Base-by-base conservation (phyloP, 92 coral and sea anemone genomes). In the Phenganax subtilis region DNA sequence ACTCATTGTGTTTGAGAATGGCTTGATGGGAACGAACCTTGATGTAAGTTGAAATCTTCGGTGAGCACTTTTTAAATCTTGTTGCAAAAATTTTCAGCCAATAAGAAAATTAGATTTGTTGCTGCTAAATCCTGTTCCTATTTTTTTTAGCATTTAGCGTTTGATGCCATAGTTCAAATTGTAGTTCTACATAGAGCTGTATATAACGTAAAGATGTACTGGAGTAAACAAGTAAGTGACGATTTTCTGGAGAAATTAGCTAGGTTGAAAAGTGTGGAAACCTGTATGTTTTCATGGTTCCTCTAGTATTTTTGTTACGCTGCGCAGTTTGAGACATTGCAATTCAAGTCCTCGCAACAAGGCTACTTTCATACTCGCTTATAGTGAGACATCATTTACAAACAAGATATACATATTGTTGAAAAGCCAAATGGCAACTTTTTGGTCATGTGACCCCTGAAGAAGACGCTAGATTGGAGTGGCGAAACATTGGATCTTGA, bases 131-230 rank as follows among this genome's bases (percentile, higher is more conserved):
- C 59, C 6, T 62, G 51, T 84, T 16, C 12, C 9, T 75, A 51
- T 54, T 66, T 54, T 71, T 20, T 90, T 56, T 82, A 93, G 98
- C 98, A 93, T 63, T 75, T 87, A 59, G 92, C 96, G 51, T 90
- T 90, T 82, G 98, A 93, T 52, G 98, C 88, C 15, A 54, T 90
- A 52, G 83, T 90, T 20, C 81, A 83, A 70, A 71, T 88, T 61
- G 75, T 85, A 28, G 78, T 83, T 14, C 31, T 88, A 8, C 29
- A n/a, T n/a, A 77, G 27, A 70, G 93, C 91, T 8, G 1, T 75
- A 25, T 10, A 60, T 29, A 57, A 75, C 83, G 25, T 2, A 0
- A 28, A 80, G 75, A 66, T 77, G 57, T 31, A 81, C 72, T 71
- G 93, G 92, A 8, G 79, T 80, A 72, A 86, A 27, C 55, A 88